These are phyloP conservation scores for Vombatus ursinus DNA, from an alignment of 2,113 vertebrate genomes.

Conservation along the genomic window DNA sequence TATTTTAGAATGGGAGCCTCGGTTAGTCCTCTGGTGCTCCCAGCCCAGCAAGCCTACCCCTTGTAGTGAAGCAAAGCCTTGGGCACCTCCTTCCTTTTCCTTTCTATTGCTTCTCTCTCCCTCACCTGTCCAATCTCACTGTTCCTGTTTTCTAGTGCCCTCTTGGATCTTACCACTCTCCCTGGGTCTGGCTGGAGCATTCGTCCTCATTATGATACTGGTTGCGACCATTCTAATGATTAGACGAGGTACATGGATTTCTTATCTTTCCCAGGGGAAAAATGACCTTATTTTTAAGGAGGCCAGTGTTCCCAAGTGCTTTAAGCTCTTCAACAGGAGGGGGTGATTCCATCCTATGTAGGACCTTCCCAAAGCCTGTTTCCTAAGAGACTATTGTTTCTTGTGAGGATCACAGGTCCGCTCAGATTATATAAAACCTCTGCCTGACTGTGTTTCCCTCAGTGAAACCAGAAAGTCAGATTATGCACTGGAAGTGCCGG, in stretches of 20 bases:
- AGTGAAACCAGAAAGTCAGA: not conserved
- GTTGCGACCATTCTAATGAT: not conserved
- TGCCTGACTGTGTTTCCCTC: not conserved
- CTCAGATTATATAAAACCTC: not conserved
- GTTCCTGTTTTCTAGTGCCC: slow-evolving; percentile 47
- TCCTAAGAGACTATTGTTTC: not conserved
- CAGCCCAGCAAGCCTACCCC: not conserved
- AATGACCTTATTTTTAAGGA: not conserved
- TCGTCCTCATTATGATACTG: slow-evolving; percentile 57
- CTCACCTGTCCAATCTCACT: not conserved
- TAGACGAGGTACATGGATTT: slow-evolving; percentile 65
- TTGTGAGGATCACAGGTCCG: not conserved
- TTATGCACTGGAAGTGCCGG: accelerated
- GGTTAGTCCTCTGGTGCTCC: not conserved
- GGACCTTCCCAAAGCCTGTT: not conserved
- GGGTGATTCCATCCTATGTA: not conserved
- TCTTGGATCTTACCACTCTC: slow-evolving; percentile 71
- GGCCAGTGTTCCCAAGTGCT: not conserved
- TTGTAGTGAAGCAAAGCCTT: not conserved
- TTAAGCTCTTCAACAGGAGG: not conserved
- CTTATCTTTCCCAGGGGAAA: not conserved
- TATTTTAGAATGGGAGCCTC: not conserved
- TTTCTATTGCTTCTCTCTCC: not conserved
- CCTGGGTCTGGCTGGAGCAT: slow-evolving; percentile 35
- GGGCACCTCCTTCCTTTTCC: not conserved